phyloP scores from a whole-genome alignment of 2,797 vertebrate genomes.

The Trichosurus vulpecula region DNA sequence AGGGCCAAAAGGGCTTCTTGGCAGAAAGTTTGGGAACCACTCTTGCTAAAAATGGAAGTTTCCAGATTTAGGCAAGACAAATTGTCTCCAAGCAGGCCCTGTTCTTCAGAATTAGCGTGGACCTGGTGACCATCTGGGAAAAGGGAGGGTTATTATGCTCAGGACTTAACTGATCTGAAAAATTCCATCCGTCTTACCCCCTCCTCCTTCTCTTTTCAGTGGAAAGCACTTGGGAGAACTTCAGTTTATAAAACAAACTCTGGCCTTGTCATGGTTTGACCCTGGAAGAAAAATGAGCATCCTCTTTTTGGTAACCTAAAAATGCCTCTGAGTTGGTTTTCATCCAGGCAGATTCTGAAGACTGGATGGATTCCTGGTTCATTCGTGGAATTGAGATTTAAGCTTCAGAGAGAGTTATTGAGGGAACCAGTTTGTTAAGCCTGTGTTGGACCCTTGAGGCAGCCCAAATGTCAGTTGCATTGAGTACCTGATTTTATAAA shows the following conservation, averaged over 20 bases:
- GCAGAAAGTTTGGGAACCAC: conserved; percentile 56
- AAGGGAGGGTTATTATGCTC: background rate
- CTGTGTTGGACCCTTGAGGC: background rate
- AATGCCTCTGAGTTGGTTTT: background rate
- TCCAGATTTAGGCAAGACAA: conserved; percentile 57
- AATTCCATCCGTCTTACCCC: background rate
- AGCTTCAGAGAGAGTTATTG: background rate
- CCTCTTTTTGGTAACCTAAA: background rate
- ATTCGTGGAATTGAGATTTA: background rate
- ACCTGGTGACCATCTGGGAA: conserved; percentile 25
- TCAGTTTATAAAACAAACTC: background rate
- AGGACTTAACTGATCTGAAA: fast-evolving
- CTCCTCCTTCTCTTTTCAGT: background rate
- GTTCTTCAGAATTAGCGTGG: background rate
- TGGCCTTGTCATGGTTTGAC: background rate
- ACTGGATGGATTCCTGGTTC: background rate
- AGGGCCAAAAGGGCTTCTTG: conserved; percentile 1
- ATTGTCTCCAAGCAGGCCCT: background rate
- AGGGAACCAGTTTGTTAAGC: background rate
- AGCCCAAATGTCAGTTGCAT: background rate
- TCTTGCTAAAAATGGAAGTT: conserved; percentile 50
- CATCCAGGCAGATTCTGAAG: background rate
- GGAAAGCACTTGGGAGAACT: background rate
- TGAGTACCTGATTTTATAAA: background rate
- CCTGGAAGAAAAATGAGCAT: background rate